Evolutionary conservation across 2,113 vertebrate genomes (phyloP), one percentile per base, ranked within the genome.

Genomic region (Crotophaga sulcirostris): DNA sequence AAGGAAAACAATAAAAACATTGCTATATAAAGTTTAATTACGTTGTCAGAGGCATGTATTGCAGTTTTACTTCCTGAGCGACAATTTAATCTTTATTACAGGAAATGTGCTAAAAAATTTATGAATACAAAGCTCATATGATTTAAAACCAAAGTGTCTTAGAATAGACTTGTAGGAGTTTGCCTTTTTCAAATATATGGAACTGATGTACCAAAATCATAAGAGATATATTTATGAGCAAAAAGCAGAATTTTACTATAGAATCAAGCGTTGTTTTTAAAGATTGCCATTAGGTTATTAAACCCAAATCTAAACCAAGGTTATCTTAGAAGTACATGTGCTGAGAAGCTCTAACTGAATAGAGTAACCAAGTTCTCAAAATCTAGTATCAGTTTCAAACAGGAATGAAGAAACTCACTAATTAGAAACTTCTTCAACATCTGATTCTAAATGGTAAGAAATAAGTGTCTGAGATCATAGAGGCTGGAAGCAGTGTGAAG

Each of bases 1-100:
- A 95, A 96, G 69, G 85, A 89, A 84, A 91, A 91, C 83, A 96
- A 96, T 96, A 94, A 96, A 95, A 91, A 82, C 68, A 75, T 8
- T 47, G 70, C 93, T 94, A 93, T 94, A 89, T 87, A 89, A 95
- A 97, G 95, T 95, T 94, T 64, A 93, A 70, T 75, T 94, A 87
- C 16, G 0, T 77, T 83, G 83, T 93, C 70, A 94, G 56, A 92
- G 67, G 76, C 92, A 92, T 49, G 58, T 23, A 75, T 20, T 90
- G 59, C 66, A 87, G 87, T 63, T 88, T 63, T 77, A 89, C 85
- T 91, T 96, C 93, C 95, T 91, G 59, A 94, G 62, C 1, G 1
- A 90, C 82, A 85, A 88, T 84, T 95, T 92, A 74, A 91, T 93
- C 74, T 89, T 93, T 95, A 92, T 95, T 91, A 89, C 88, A 96